These are phyloP conservation scores for Drepanosiphum platanoidis DNA, from an alignment of 2,888 invertebrate species.

Conservation along the genomic window DNA sequence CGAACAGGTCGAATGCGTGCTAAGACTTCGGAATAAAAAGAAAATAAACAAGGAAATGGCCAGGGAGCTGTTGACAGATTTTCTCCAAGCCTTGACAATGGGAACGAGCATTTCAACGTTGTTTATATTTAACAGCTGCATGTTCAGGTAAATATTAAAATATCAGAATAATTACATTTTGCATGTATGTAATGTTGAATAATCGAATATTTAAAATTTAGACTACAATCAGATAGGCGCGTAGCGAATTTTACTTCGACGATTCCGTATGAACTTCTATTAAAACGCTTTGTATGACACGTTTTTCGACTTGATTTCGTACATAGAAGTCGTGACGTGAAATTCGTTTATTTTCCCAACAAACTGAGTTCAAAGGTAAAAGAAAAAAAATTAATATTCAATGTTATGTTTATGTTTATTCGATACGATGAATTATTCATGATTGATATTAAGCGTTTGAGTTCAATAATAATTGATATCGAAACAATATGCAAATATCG, in stretches of 20 bases:
- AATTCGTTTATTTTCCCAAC: too few relatives aligned
- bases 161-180: too few relatives aligned
- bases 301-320: too few relatives aligned
- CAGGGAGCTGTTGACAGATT: neutral
- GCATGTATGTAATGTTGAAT: too few relatives aligned
- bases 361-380: too few relatives aligned
- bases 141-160: constrained; percentile 20
- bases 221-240: too few relatives aligned
- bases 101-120: neutral
- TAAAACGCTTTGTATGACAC: too few relatives aligned
- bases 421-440: neutral
- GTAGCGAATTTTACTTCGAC: too few relatives aligned
- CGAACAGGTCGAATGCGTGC: neutral
- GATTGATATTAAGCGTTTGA: neutral
- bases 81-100: neutral
- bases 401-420: neutral
- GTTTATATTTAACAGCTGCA: neutral
- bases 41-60: neutral
- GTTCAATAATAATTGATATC: neutral
- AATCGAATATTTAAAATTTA: too few relatives aligned
- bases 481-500: neutral
- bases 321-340: too few relatives aligned
- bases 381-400: neutral
- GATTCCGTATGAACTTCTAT: neutral
- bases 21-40: neutral